Percentiles rank a stretch among this genome's conserved stretches.
Evolutionary conservation across 2,888 invertebrate species (phyloP).

Genomic region (Beris morrisii): DNA sequence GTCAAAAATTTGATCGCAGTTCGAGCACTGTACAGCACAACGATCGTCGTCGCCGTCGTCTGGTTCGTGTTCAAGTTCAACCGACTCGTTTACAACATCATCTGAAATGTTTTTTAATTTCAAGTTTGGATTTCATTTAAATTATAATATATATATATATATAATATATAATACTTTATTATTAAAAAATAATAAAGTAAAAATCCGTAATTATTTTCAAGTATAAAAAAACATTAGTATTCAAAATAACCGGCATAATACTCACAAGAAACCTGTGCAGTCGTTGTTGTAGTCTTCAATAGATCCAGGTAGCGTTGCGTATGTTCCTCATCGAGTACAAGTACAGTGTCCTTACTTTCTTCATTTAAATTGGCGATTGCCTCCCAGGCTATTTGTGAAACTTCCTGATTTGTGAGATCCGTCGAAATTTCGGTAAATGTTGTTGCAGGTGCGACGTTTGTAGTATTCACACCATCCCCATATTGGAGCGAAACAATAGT

Average conservation of each 20-base stretch:
- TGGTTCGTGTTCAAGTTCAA: neutral
- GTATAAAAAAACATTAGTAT: neutral
- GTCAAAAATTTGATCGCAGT: conserved; percentile 48
- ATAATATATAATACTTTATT: neutral
- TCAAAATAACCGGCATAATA: conserved; percentile 30
- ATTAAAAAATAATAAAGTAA: neutral
- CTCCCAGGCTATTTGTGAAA: conserved; percentile 16
- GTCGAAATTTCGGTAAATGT: conserved; percentile 26
- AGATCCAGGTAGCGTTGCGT: conserved; percentile 29
- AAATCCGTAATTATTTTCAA: neutral
- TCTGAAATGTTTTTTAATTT: conserved; percentile 17
- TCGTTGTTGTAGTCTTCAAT: conserved; percentile 10
- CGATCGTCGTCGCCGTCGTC: neutral
- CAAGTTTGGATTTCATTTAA: neutral
- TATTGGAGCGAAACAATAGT: too few relatives aligned
- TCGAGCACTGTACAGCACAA: conserved; percentile 47
- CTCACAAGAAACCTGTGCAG: conserved; percentile 17
- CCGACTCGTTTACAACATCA: conserved; percentile 15
- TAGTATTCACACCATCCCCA: too few relatives aligned
- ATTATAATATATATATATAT: neutral
- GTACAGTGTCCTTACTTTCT: neutral
- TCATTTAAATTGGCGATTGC: conserved; percentile 11
- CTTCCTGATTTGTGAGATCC: conserved; percentile 12
- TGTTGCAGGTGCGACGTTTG: conserved; percentile 2
- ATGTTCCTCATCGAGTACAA: conserved; percentile 24